Evolutionary conservation across 2,797 vertebrate species (phyloP), one percentile per base, ranked within the genome.

Genomic region (Sebastes baramenuke): DNA sequence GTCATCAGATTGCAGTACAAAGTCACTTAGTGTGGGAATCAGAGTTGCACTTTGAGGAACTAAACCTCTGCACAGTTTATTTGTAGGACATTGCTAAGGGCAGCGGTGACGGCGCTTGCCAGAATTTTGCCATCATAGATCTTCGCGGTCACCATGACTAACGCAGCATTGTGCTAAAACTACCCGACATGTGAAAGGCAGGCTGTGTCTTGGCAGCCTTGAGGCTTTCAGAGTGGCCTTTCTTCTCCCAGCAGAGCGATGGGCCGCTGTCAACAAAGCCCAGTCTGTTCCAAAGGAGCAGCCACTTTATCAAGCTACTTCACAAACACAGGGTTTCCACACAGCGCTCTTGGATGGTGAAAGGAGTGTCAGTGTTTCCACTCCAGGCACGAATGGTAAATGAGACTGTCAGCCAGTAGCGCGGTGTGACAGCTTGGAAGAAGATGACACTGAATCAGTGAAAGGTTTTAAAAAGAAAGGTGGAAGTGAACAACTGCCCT

Each of bases 281-380:
- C 3, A 24, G 88, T 86, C 91, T 95, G 93, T 96, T 91, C 85
- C 68, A n/a, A 80, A 79, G 83, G 75, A 89, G 83, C 81, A 61
- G 88, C 87, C 90, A 92, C 94, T 94, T 91, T 86, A 94, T 94
- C 91, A 86, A 89, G 86, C 88, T 79, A 76, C 92, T 93, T 89
- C 90, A 94, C 87, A 90, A 54, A 80, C 80, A 79, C 83, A 83
- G 79, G 55, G 82, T 85, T 86, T 88, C 79, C 77, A 82, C 81
- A 80, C 71, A 34, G 76, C 16, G 1, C 77, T 84, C 71, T 78
- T 58, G 83, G 82, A 77, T 55, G 77, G 79, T 67, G 46, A 84
- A 72, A 49, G 75, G 55, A 87, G 79, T 16, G 87, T 81, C 88
- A 75, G 82, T 89, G 75, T 92, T 93, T 94, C 91, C 90, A 88